Base-by-base conservation (phyloP, 2,888 invertebrate genomes). In the Cerastis rubricosa region DNA sequence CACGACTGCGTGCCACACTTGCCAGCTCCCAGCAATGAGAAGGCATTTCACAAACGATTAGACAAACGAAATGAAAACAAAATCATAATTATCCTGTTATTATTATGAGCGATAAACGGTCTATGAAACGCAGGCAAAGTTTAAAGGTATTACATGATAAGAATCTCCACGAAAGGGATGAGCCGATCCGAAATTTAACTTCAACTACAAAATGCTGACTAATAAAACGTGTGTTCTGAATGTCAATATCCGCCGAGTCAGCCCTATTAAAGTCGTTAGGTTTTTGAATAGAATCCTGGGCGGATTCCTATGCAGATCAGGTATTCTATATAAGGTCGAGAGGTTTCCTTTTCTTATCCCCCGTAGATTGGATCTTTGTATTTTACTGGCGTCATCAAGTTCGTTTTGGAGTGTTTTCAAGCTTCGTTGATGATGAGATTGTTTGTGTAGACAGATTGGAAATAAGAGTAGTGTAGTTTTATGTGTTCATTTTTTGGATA, bases 1-100 rank as follows among this genome's bases (percentile, higher is more conserved):
- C 71, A 75, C 74, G 54, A 17, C 83, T 85, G 87, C 87, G 89
- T 88, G 89, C 85, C 83, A 74, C 85, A 88, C 83, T 88, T 75
- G 88, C 51, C 85, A 80, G 79, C 76, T 87, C 85, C 81, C 88
- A 87, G 76, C 76, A 70, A 78, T 71, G 76, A 78, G 67, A 75
- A 81, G 76, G 76, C 81, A 85, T 85, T 85, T 81, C 84, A 68
- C 74, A 51, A 83, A 71, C 73, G 75, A 81, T 80, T 81, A 84
- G 65, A 63, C 77, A 81, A 54, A 67, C 59, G 45, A 68, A 73
- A 67, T 64, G 59, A 63, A 76, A 76, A 47, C 47, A 43, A 66
- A 71, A 54, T 65, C 51, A 76, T 71, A 70, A 81, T 81, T 71
- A 47, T 40, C 19, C 45, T 19, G 57, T 47, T 22, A 22, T 49